These are phyloP conservation scores for Fringilla coelebs DNA, from an alignment of 2,797 vertebrate species.

Conservation along the genomic window DNA sequence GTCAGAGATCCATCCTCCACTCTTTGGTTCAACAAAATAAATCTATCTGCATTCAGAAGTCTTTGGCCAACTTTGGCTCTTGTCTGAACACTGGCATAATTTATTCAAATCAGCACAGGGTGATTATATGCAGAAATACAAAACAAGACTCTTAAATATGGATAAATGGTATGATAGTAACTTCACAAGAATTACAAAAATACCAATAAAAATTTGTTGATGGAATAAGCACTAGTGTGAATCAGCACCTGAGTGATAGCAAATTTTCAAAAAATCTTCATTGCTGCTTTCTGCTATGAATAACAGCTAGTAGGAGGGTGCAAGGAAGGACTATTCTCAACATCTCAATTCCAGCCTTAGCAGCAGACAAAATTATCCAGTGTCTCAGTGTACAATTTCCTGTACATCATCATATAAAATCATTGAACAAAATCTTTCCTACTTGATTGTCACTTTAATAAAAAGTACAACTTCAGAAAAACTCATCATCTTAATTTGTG, in stretches of 20 bases:
- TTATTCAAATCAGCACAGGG: neutral
- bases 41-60: constrained; percentile 6
- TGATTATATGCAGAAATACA: neutral
- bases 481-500: neutral
- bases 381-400: neutral
- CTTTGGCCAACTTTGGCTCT: neutral
- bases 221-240: neutral
- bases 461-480: neutral
- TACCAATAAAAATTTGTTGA: neutral
- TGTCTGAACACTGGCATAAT: neutral
- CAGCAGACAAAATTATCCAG: neutral
- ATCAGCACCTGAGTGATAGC: constrained; percentile 10
- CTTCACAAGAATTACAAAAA: neutral
- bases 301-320: constrained; percentile 34
- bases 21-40: neutral
- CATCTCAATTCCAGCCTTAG: neutral
- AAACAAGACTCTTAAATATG: neutral
- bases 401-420: neutral
- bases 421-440: neutral
- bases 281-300: constrained; percentile 3
- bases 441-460: neutral
- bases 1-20: neutral
- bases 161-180: neutral
- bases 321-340: constrained; percentile 30
- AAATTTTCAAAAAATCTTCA: neutral